phyloP scores from a whole-genome alignment of 2,113 vertebrate species.

The Hiodon alosoides region DNA sequence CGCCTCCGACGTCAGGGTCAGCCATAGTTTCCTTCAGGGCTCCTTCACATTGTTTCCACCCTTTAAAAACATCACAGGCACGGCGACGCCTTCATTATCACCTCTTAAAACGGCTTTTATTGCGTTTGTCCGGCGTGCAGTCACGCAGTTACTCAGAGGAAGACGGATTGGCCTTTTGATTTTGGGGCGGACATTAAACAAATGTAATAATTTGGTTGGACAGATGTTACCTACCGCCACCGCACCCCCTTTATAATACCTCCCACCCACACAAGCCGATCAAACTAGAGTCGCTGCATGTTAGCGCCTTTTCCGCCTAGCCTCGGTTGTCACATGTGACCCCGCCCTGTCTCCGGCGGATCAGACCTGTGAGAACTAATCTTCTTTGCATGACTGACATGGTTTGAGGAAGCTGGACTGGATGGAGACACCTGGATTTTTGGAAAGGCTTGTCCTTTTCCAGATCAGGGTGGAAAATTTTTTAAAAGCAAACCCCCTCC shows the following conservation, averaged over 20 bases:
- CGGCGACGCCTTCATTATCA: background rate
- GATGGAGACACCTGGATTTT: constrained; percentile 19
- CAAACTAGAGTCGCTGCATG: background rate
- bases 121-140: background rate
- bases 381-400: constrained; percentile 3
- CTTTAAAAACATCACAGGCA: constrained; percentile 3
- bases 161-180: background rate
- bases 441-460: constrained; percentile 7
- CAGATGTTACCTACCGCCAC: background rate
- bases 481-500: background rate
- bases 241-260: background rate
- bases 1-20: background rate
- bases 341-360: constrained; percentile 6
- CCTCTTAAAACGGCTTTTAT: constrained; percentile 9
- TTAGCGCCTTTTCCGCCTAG: background rate
- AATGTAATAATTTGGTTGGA: background rate
- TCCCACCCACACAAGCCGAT: constrained; percentile 14
- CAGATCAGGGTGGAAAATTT: background rate
- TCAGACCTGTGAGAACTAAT: constrained; percentile 12
- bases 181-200: background rate
- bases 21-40: background rate
- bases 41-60: background rate
- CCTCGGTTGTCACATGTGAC: background rate
- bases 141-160: background rate
- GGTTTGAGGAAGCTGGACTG: constrained; percentile 14